Base-by-base conservation (phyloP, 2,797 vertebrate species). In the Melanotaenia pygmaea region DNA sequence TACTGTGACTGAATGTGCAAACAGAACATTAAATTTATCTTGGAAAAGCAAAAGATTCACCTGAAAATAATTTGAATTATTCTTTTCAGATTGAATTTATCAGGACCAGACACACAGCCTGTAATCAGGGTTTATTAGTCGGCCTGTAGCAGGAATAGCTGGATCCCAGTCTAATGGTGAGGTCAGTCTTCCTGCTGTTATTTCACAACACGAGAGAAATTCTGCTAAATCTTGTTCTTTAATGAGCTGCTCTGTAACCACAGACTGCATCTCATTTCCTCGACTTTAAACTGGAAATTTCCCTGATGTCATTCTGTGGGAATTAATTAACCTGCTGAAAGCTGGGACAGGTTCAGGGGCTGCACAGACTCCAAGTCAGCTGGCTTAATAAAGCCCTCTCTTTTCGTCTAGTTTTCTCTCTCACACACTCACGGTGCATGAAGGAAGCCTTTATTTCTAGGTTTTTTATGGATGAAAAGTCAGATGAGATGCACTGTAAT, bases 251-350 rank as follows among this genome's bases (percentile, higher is more conserved):
- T 64, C 45, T 70, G 59, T 73, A 70, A 72, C 77, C 76, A 76
- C 73, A 35, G 8, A 64, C 75, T 76, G 59, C 57, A 64, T 69
- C 67, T 85, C 54, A 74, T 84, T 82, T 85, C 72, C 78, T 72
- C 53, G 4, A 56, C 70, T 77, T 59, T 79, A 60, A 77, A 76
- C 38, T 22, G 64, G 66, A 74, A 59, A 73, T 73, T 64, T 77
- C 73, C 81, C 83, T 89, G 84, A 90, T 83, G 82, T 82, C 78
- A 90, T 76, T 54, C 38, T 79, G 58, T 66, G 67, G 76, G 72
- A 74, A 70, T 83, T 84, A 82, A 83, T 85, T 90, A 87, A 89
- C 84, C 85, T 86, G 73, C 70, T 71, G 77, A 81, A 66, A 89
- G 77, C 75, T 78, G 69, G 63, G 72, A 75, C 81, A 74, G 71